These are phyloP conservation scores for Chironomus tepperi DNA, from an alignment of 1,140 invertebrate species.

Conservation along the genomic window DNA sequence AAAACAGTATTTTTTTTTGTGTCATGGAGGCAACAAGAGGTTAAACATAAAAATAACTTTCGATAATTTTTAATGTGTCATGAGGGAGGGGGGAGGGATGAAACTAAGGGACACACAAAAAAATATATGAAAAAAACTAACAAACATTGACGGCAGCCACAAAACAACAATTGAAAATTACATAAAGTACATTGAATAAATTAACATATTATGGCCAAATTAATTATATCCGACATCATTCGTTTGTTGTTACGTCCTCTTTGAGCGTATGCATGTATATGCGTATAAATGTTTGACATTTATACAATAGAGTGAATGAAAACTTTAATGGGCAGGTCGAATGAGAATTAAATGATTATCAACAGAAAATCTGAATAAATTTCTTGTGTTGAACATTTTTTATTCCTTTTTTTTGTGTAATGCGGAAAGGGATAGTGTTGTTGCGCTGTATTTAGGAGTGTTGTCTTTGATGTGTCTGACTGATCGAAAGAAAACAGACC, in stretches of 20 bases:
- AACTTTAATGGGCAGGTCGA: background rate
- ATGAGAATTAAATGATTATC: background rate
- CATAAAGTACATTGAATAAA: slow-evolving; percentile 25
- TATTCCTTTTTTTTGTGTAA: background rate
- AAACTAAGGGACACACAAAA: too few relatives aligned
- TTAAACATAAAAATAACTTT: too few relatives aligned
- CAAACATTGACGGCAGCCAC: slow-evolving; percentile 12
- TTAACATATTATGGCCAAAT: slow-evolving; percentile 17
- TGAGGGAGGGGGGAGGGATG: too few relatives aligned
- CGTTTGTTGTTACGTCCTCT: background rate
- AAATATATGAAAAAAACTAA: background rate
- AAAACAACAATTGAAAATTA: slow-evolving; percentile 24
- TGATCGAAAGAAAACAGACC: too few relatives aligned
- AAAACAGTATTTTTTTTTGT: too few relatives aligned
- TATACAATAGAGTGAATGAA: background rate
- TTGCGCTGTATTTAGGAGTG: too few relatives aligned
- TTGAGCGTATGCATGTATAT: background rate
- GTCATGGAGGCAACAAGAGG: too few relatives aligned
- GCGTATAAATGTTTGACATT: background rate
- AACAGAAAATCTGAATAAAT: background rate
- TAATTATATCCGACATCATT: slow-evolving; percentile 17
- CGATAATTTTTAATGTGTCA: too few relatives aligned
- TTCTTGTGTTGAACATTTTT: background rate
- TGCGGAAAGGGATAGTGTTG: too few relatives aligned
- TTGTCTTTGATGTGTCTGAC: too few relatives aligned